Evolutionary conservation across 1,140 invertebrate genomes (phyloP).

Genomic region (Venturia canescens): DNA sequence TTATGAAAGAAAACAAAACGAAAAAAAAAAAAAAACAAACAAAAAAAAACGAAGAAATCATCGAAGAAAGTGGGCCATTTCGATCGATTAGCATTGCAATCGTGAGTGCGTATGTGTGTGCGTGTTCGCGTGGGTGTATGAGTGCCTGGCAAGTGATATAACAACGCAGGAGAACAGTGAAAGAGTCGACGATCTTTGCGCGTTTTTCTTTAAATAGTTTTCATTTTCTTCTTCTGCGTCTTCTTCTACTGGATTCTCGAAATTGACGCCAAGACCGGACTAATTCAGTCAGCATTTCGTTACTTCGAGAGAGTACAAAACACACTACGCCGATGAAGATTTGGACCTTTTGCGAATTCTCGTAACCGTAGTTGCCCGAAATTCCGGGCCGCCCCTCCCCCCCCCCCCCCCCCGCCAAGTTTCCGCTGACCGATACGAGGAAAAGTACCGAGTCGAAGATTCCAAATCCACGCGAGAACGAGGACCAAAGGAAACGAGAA

Average conservation of each 20-base stretch:
- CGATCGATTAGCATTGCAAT: not conserved
- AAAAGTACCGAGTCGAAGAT: not conserved
- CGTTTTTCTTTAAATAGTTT: not conserved
- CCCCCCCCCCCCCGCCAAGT: no score
- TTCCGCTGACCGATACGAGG: not conserved
- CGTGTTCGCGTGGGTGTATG: slow-evolving; percentile 9
- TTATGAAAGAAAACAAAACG: not conserved
- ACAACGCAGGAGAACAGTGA: slow-evolving; percentile 7
- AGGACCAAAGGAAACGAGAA: not conserved
- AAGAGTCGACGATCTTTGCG: not conserved
- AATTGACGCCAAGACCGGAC: not conserved
- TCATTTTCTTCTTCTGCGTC: not conserved
- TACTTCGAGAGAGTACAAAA: no score
- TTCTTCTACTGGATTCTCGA: not conserved
- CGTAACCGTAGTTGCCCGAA: not conserved
- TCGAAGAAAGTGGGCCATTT: not conserved
- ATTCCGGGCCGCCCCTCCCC: no score
- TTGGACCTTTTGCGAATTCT: not conserved
- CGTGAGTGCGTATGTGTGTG: not conserved
- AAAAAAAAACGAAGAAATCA: no score
- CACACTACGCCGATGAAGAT: not conserved
- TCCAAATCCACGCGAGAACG: not conserved
- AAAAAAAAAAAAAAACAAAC: no score
- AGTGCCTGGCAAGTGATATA: slow-evolving; percentile 3
- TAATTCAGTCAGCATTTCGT: not conserved